These are phyloP conservation scores for Fratercula arctica DNA, from an alignment of 2,797 vertebrate species.

Conservation along the genomic window DNA sequence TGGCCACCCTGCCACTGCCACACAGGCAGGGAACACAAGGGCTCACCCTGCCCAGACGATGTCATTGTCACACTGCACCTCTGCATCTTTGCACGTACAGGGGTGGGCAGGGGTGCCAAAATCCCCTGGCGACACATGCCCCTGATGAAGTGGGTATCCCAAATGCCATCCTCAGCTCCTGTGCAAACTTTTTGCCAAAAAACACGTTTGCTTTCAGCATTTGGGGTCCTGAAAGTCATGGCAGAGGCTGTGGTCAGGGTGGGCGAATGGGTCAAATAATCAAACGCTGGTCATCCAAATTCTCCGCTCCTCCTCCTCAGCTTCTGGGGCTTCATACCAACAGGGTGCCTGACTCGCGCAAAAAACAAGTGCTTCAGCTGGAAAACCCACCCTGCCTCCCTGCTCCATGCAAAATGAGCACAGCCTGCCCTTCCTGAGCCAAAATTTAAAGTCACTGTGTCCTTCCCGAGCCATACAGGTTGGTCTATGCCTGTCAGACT, in stretches of 20 bases:
- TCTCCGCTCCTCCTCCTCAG: neutral
- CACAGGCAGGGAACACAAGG: neutral
- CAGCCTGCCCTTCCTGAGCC: neutral
- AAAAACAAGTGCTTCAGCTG: neutral
- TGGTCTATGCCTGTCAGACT: neutral
- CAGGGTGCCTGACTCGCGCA: neutral
- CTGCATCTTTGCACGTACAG: rapidly evolving
- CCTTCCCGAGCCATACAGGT: neutral
- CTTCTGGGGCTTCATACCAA: neutral
- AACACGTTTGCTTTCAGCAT: neutral
- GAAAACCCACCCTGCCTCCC: neutral
- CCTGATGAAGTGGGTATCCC: neutral
- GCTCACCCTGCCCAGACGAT: neutral
- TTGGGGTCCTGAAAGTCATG: neutral
- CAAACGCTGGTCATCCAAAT: neutral
- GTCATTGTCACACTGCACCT: neutral
- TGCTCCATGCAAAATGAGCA: neutral
- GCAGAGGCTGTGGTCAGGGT: neutral
- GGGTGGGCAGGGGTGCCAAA: neutral
- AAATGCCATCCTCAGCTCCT: neutral
- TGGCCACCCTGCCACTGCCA: neutral
- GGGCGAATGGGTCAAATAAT: neutral
- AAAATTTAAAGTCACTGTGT: neutral
- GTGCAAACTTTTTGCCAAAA: neutral
- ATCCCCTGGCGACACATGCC: neutral